A percentile compares a stretch with the other conserved stretches of the same genome.
Evolutionary conservation across 35 echinoderm and acorn worm genomes (phyloP).

Genomic region (Heliocidaris erythrogramma): DNA sequence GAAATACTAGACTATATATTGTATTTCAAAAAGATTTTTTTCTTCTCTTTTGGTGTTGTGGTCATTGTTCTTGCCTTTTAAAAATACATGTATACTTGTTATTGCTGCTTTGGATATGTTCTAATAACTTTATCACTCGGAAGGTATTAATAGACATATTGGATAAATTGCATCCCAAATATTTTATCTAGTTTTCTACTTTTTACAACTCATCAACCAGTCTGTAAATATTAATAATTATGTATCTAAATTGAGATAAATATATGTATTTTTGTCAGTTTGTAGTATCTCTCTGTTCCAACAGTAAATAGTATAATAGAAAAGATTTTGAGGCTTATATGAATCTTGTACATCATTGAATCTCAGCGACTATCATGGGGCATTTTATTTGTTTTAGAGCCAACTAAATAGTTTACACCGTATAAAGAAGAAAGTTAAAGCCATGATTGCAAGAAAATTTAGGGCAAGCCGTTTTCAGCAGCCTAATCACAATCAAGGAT

Average conservation of each 20-base stretch:
- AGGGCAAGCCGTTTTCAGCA: neutral
- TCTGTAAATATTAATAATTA: neutral
- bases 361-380: no score
- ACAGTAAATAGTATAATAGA: no score
- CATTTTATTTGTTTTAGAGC: no score
- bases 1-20: neutral
- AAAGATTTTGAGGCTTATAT: no score
- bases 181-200: neutral
- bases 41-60: neutral
- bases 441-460: no score
- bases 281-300: no score
- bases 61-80: constrained; percentile 1
- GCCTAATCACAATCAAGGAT: neutral
- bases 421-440: no score
- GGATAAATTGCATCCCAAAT: neutral
- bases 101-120: neutral
- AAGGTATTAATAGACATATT: neutral
- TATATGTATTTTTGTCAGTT: no score
- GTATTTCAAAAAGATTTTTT: no score
- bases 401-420: no score
- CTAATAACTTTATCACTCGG: neutral
- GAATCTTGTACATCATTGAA: no score
- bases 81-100: neutral
- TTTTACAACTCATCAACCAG: neutral
- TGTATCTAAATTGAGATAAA: neutral